phyloP scores from a whole-genome alignment of 2,888 invertebrate species.

The Cheilosia scutellata region DNA sequence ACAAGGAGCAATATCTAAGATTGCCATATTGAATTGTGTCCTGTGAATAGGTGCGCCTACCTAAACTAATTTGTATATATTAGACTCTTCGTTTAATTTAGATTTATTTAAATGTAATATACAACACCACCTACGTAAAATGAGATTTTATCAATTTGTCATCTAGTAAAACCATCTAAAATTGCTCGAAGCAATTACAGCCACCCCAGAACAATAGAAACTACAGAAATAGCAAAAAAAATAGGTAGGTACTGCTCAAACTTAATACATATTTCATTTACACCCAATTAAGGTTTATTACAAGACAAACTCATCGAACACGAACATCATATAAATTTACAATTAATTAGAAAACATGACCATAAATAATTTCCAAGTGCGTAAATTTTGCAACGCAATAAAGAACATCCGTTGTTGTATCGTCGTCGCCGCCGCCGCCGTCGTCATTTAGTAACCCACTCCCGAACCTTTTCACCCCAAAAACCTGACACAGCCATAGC shows the following conservation, averaged over 20 bases:
- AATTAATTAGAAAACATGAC: conserved; percentile 77
- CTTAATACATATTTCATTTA: conserved; percentile 73
- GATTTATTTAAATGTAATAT: too few species aligned
- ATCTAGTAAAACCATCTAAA: too few species aligned
- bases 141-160: too few species aligned
- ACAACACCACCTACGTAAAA: too few species aligned
- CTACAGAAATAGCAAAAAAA: conserved; percentile 9
- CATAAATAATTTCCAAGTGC: conserved; percentile 77
- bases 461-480: conserved; percentile 37
- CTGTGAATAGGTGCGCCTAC: too few species aligned
- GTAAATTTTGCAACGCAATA: conserved; percentile 77
- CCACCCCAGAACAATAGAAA: too few species aligned
- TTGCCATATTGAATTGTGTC: too few species aligned
- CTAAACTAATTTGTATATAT: too few species aligned
- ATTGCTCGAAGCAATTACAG: too few species aligned
- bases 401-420: conserved; percentile 75
- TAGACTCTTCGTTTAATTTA: too few species aligned
- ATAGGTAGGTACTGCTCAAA: conserved; percentile 36
- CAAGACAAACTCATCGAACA: conserved; percentile 73
- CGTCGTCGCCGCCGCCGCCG: conserved; percentile 23
- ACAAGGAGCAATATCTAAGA: too few species aligned
- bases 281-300: conserved; percentile 76
- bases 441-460: conserved; percentile 34
- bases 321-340: conserved; percentile 76
- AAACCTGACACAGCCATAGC: conserved; percentile 49